A percentile compares a stretch with the other conserved stretches of the same genome.
phyloP scores from a whole-genome alignment of 2,113 vertebrate species.

The human (Homo sapiens) region GRCh38 chr6:132973001-132973500 shows the following conservation, averaged over 20 bases:
- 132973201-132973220: slow-evolving; percentile 29
- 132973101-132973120: not conserved
- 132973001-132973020: slow-evolving; percentile 50
- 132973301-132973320: slow-evolving; percentile 60
- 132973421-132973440: slow-evolving; percentile 70
- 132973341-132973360: slow-evolving; percentile 67
- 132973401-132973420: slow-evolving; percentile 63
- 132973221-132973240: slow-evolving; percentile 42
- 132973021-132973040: slow-evolving; percentile 35
- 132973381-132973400: slow-evolving; percentile 51
- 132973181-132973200: slow-evolving; percentile 54
- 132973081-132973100: slow-evolving; percentile 66
- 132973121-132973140: slow-evolving; percentile 33
- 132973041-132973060: slow-evolving; percentile 21
- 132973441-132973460: slow-evolving; percentile 72
- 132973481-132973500: slow-evolving; percentile 74
- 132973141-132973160: slow-evolving; percentile 45
- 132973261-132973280: slow-evolving; percentile 74
- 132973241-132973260: slow-evolving; percentile 55
- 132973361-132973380: slow-evolving; percentile 56
- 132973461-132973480: slow-evolving; percentile 54
- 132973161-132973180: slow-evolving; percentile 24
- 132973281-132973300: slow-evolving; percentile 62
- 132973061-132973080: slow-evolving; percentile 49
- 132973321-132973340: slow-evolving; percentile 66